Evolutionary conservation across 1,140 invertebrate genomes (phyloP).

Genomic region (Scaptodrosophila lebanonensis): DNA sequence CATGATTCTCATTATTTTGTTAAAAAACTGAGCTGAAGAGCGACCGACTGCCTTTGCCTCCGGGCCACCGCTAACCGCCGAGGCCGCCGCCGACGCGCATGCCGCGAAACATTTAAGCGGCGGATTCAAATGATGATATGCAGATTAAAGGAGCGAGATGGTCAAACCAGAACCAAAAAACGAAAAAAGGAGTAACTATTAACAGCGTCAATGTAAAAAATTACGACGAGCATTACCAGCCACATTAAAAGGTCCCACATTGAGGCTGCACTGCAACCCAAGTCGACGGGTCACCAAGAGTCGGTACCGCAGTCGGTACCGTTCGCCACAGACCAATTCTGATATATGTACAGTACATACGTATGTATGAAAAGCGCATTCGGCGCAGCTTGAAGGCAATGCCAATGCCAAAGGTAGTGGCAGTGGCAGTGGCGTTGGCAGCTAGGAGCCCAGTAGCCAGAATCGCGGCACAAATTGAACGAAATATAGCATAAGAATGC

Average conservation of each 20-base stretch:
- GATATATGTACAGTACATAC: slow-evolving; percentile 67
- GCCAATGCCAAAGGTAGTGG: no score
- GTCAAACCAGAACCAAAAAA: slow-evolving; percentile 35
- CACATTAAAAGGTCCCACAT: slow-evolving; percentile 63
- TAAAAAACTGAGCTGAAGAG: slow-evolving; percentile 59
- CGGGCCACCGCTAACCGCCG: neutral
- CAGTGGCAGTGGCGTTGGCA: no score
- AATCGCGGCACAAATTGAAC: slow-evolving; percentile 10
- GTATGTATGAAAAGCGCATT: slow-evolving; percentile 41
- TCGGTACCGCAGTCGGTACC: slow-evolving; percentile 34
- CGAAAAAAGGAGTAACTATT: slow-evolving; percentile 20
- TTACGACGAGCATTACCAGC: slow-evolving; percentile 76
- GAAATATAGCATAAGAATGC: slow-evolving; percentile 61
- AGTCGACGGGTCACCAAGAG: slow-evolving; percentile 41
- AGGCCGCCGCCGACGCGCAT: neutral
- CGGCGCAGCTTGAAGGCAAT: slow-evolving; percentile 11
- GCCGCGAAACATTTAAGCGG: slow-evolving; percentile 60
- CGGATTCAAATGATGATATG: slow-evolving; percentile 75
- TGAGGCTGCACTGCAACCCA: neutral
- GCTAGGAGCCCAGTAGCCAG: slow-evolving; percentile 5
- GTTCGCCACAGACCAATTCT: slow-evolving; percentile 62
- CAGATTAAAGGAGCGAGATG: slow-evolving; percentile 73
- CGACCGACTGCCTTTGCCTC: slow-evolving; percentile 32
- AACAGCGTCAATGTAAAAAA: slow-evolving; percentile 74
- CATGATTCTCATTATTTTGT: slow-evolving; percentile 76